A percentile compares a stretch with the other conserved stretches of the same genome.
Conservation (phyloP, 2,888 invertebrate genomes). For the Xanthorhoe designata region DNA sequence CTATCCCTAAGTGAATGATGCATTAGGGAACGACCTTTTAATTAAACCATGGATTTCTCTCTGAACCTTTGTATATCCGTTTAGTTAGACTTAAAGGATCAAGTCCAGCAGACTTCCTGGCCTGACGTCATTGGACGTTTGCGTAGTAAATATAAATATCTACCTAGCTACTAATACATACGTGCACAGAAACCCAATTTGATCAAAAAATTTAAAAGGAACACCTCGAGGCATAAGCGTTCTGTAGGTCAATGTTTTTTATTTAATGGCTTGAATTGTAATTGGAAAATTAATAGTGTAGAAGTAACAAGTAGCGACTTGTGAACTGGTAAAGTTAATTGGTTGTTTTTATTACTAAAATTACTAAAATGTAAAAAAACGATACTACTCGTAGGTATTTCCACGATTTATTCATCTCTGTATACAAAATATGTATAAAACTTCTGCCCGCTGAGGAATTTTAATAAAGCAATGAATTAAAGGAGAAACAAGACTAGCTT, state of each 20-base stretch:
- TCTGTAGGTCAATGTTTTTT: slow-evolving; percentile 20
- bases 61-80: slow-evolving; percentile 62
- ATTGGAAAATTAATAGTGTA: slow-evolving; percentile 12
- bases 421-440: not conserved
- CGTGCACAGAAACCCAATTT: slow-evolving; percentile 48
- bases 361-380: too few relatives aligned
- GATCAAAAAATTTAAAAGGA: slow-evolving; percentile 31
- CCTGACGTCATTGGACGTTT: slow-evolving; percentile 56
- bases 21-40: not conserved
- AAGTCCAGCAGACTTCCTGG: slow-evolving; percentile 67
- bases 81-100: slow-evolving; percentile 78
- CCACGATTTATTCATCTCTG: too few relatives aligned
- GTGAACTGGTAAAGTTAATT: slow-evolving; percentile 7
- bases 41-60: slow-evolving; percentile 8
- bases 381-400: too few relatives aligned
- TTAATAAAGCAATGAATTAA: not conserved
- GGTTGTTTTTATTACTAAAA: slow-evolving; percentile 7
- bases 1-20: not conserved
- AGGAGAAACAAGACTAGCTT: not conserved
- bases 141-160: slow-evolving; percentile 38
- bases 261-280: slow-evolving; percentile 19
- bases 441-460: not conserved
- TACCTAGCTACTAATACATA: slow-evolving; percentile 28
- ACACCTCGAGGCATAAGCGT: slow-evolving; percentile 30
- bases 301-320: not conserved